Evolutionary conservation across 1,140 invertebrate species (phyloP).

Genomic region (Procambarus virginalis): DNA sequence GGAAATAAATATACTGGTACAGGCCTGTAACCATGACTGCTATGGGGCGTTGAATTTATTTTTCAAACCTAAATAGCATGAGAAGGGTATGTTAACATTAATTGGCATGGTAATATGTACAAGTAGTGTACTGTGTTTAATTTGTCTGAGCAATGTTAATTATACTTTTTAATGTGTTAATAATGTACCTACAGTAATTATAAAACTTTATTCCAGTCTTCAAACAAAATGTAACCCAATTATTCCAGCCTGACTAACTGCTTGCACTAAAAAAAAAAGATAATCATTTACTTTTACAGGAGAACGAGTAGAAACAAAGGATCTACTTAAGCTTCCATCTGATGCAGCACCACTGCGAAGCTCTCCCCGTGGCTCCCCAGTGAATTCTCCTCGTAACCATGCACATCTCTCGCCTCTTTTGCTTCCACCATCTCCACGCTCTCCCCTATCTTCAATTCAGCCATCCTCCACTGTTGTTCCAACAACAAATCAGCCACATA

Average conservation of each 20-base stretch:
- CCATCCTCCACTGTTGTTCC: not conserved
- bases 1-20: too few relatives aligned
- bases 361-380: conserved; percentile 49
- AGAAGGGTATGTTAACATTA: too few relatives aligned
- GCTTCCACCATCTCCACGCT: conserved; percentile 54
- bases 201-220: too few relatives aligned
- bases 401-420: conserved; percentile 58
- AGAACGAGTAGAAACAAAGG: conserved; percentile 51
- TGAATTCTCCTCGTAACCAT: conserved; percentile 59
- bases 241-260: not conserved
- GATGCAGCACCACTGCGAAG: conserved; percentile 29
- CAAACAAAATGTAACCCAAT: too few relatives aligned
- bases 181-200: too few relatives aligned
- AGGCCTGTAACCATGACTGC: too few relatives aligned
- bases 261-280: not conserved
- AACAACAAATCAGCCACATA: conserved; percentile 1
- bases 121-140: too few relatives aligned
- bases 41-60: too few relatives aligned
- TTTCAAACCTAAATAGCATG: too few relatives aligned
- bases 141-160: too few relatives aligned
- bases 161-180: too few relatives aligned
- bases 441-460: conserved; percentile 47
- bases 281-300: conserved; percentile 24
- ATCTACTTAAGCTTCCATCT: conserved; percentile 36
- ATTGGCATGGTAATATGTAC: too few relatives aligned